phyloP scores from a whole-genome alignment of 2,113 vertebrate species.

The Tetrax tetrax region DNA sequence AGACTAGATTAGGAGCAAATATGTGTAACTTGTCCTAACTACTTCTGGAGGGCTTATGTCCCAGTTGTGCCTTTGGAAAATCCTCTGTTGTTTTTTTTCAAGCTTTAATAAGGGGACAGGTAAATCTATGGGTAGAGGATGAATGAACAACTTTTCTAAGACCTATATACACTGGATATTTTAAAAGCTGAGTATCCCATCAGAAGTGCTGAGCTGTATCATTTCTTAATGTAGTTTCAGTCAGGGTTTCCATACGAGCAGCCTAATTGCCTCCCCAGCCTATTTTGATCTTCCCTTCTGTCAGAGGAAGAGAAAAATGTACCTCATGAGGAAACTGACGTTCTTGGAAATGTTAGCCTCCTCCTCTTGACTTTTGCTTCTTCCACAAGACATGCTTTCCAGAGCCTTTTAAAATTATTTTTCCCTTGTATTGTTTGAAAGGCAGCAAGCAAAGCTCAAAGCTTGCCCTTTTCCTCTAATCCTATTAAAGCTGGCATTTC shows the following conservation, averaged over 20 bases:
- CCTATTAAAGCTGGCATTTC: neutral
- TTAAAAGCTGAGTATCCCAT: neutral
- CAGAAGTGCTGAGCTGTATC: neutral
- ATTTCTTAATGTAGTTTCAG: neutral
- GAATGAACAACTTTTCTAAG: neutral
- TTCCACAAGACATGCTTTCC: neutral
- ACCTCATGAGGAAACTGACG: neutral
- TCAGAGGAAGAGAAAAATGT: neutral
- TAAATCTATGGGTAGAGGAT: neutral
- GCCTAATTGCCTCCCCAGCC: neutral
- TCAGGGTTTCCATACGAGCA: neutral
- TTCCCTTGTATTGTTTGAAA: conserved; percentile 13
- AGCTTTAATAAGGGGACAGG: neutral
- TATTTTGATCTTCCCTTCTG: neutral
- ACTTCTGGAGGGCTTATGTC: neutral
- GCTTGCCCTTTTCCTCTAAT: neutral
- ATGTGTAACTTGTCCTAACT: neutral
- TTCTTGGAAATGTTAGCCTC: neutral
- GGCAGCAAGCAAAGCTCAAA: conserved; percentile 5
- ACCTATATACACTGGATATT: neutral
- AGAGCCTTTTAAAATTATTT: neutral
- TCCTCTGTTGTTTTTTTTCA: neutral
- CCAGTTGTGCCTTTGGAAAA: neutral
- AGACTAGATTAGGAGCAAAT: neutral
- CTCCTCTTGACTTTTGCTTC: neutral